These are phyloP conservation scores for Donacobius atricapilla DNA, from an alignment of 2,113 vertebrate species.

Conservation along the genomic window DNA sequence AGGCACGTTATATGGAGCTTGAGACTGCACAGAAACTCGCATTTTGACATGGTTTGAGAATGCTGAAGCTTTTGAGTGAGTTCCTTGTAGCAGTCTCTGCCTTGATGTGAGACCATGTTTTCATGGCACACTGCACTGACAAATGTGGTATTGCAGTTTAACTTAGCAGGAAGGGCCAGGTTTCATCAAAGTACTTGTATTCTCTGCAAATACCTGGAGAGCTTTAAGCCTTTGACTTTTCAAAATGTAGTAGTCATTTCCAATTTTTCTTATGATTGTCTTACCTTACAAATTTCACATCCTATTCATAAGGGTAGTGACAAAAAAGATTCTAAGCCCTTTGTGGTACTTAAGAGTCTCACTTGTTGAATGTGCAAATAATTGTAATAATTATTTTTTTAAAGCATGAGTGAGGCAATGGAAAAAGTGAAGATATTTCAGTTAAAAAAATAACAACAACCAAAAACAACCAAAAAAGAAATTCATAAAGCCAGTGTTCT, in stretches of 20 bases:
- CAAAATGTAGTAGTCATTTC: not conserved
- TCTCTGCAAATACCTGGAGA: not conserved
- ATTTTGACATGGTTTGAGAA: not conserved
- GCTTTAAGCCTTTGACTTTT: not conserved
- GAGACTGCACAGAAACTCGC: not conserved
- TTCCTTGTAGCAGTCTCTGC: not conserved
- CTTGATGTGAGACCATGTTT: not conserved
- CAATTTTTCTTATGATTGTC: not conserved
- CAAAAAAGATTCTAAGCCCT: not conserved
- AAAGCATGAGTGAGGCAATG: not conserved
- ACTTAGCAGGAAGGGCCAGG: not conserved
- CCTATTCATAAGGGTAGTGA: not conserved
- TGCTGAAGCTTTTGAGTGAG: not conserved
- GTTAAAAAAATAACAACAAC: not conserved
- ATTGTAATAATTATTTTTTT: not conserved
- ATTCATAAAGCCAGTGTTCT: not conserved
- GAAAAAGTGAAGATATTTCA: not conserved
- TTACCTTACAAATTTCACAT: not conserved
- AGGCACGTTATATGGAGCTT: not conserved
- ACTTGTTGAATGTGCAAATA: not conserved
- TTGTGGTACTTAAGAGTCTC: not conserved
- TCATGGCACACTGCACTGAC: not conserved
- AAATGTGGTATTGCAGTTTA: not conserved
- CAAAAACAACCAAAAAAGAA: not conserved
- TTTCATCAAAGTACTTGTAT: not conserved